Evolutionary conservation across 2,888 invertebrate species (phyloP), one percentile per base, ranked within the genome.

Genomic region (Parnassius mnemosyne): DNA sequence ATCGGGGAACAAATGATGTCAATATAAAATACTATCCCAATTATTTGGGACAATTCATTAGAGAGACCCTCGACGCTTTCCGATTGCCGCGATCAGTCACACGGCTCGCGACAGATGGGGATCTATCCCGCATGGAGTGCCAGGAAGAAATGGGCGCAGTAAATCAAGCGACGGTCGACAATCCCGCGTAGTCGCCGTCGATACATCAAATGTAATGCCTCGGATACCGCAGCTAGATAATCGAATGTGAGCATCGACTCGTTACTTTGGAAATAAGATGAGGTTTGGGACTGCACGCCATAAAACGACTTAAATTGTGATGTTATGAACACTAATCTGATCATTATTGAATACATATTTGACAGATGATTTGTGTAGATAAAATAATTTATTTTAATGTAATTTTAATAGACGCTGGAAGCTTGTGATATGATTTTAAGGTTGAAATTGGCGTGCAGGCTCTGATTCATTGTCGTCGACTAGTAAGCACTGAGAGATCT

Each of bases 31-130:
- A 88, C 84, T 84, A 85, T 86, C 86, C 87, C 87, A 89, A 91
- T 91, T 90, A 91, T 89, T 89, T 88, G 84, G 89, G 86, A 89
- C 89, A 89, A 91, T 91, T 91, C 90, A 91, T 91, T 91, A 90
- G 86, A 83, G 78, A 73, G 74, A 81, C 82, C 74, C 84, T 84
- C 84, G 82, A 80, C 81, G 85, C 84, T 83, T 79, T 81, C 78
- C 80, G 85, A 89, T 89, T 83, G 86, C 83, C 72, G 81, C 81
- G 78, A 89, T 89, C 83, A 84, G 86, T 89, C 88, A 87, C 85
- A 79, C 80, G 71, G 78, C 76, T 76, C 75, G 80, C 84, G 87
- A 85, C 85, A 82, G 87, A 86, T 84, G 87, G 82, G 84, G 82
- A 87, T 84, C 86, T 81, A 83, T 86, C 83, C 84, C 83, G 85